A percentile compares a stretch with the other conserved stretches of the same genome.
These are phyloP conservation scores for Diabrotica undecimpunctata DNA, from an alignment of 1,140 invertebrate genomes.

Conservation along the genomic window DNA sequence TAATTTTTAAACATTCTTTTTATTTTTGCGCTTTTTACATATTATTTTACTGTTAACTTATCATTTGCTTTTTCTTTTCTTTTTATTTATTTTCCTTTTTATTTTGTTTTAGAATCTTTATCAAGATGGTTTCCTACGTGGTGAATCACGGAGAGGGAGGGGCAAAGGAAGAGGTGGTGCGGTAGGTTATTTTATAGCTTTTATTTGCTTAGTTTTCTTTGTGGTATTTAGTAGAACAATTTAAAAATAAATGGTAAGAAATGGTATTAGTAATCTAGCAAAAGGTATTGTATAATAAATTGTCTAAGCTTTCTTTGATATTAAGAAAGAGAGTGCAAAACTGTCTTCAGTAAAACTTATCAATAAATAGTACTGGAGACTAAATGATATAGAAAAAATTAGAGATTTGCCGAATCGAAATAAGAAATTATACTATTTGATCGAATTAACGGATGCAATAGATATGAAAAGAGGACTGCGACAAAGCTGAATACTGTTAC, in stretches of 20 bases:
- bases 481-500: too few species aligned
- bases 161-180: slow-evolving; percentile 46
- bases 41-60: slow-evolving; percentile 7
- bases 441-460: too few species aligned
- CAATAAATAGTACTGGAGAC: too few species aligned
- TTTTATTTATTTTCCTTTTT: slow-evolving; percentile 42
- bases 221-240: neutral
- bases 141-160: slow-evolving; percentile 45
- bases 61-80: slow-evolving; percentile 29
- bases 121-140: slow-evolving; percentile 45
- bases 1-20: neutral
- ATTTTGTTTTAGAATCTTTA: slow-evolving; percentile 48
- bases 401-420: too few species aligned
- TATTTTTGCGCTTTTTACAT: slow-evolving; percentile 10
- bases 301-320: too few species aligned
- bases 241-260: neutral
- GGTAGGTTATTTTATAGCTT: slow-evolving; percentile 39
- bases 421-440: too few species aligned
- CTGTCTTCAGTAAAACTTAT: too few species aligned
- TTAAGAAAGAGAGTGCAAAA: too few species aligned
- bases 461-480: too few species aligned
- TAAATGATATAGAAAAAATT: too few species aligned
- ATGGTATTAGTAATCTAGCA: too few species aligned
- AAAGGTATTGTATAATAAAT: too few species aligned
- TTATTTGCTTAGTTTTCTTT: neutral